Percentiles rank a stretch among this genome's conserved stretches.
phyloP scores from a whole-genome alignment of 2,888 invertebrate genomes.

The Eupeodes luniger region DNA sequence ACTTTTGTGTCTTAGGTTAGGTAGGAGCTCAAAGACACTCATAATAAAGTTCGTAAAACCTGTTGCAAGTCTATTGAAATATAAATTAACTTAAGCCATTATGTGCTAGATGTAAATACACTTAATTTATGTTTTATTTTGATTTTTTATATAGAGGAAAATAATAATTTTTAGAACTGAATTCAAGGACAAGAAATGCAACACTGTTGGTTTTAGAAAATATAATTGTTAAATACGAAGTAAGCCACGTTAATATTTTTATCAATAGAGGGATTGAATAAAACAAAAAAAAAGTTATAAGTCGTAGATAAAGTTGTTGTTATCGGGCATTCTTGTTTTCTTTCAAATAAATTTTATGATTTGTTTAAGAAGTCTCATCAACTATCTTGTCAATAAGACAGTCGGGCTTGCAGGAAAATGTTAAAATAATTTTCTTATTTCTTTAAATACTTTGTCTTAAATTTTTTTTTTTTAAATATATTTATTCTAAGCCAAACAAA shows the following conservation, averaged over 20 bases:
- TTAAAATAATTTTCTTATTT: too few species aligned
- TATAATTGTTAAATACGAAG: slow-evolving; percentile 1
- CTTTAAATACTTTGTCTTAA: too few species aligned
- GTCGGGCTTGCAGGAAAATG: neutral
- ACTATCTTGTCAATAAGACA: slow-evolving; percentile 28
- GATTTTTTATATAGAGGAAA: neutral
- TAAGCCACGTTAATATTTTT: neutral
- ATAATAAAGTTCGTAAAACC: neutral
- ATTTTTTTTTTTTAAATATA: too few species aligned
- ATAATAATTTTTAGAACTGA: neutral
- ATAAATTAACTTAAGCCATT: neutral
- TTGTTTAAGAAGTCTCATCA: neutral
- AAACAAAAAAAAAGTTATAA: slow-evolving; percentile 2
- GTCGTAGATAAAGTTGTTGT: slow-evolving; percentile 15
- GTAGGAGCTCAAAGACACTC: neutral
- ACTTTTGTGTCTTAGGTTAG: neutral
- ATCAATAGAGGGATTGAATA: slow-evolving; percentile 9
- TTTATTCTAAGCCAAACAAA: too few species aligned
- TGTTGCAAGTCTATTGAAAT: neutral
- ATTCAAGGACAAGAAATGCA: slow-evolving; percentile 27
- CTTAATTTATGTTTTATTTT: neutral
- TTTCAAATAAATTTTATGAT: slow-evolving; percentile 19
- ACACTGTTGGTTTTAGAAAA: slow-evolving; percentile 10
- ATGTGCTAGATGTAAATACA: neutral
- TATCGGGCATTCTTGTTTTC: slow-evolving; percentile 27